Base-by-base conservation (phyloP, 1,140 invertebrate genomes). In the Panulirus ornatus region DNA sequence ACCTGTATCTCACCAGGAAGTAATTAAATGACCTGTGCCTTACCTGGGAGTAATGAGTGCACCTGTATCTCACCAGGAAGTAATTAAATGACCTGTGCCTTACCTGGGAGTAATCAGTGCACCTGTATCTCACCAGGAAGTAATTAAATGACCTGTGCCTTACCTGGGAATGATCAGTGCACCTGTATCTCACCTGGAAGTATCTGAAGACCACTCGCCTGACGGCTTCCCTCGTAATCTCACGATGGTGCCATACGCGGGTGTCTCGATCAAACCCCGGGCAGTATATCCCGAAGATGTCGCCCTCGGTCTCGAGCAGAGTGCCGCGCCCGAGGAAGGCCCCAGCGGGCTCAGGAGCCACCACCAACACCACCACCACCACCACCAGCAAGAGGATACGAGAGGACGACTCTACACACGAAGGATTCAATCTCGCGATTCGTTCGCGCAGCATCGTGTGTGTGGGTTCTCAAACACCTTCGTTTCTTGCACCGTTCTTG, bases 321-420 rank as follows among this genome's bases (percentile, higher is more conserved):
- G 81, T 85, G 22, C 91, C 91, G 1, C 91, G 81, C 16, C 91
- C 91, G 14, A 91, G 87, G 71, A 91, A 91, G 34, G 73, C 91
- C 34, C 5, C 19, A 27, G n/a, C 34, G 9, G 58, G 85, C 16
- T 6, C 9, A 16, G 51, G 27, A 40, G 54, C 5, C 30, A 40
- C 27, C 75, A 5, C 38, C 75, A 27, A 0, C 42, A 79, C 42
- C 36, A 34, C 47, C 42, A 51, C 6, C 73, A 22, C 16, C 16
- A 40, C 73, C 34, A 42, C 78, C 70, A 16, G 70, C 70, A 6
- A 30, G 70, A 38, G 36, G 70, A 73, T 73, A 70, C 42, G n/a
- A n/a, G n/a, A n/a, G n/a, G n/a, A n/a, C n/a, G n/a, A n/a, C n/a
- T n/a, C n/a, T n/a, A n/a, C n/a, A n/a, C n/a, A n/a, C n/a, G n/a